Evolutionary conservation across 1,140 invertebrate species (phyloP).

Genomic region (Hermetia illucens): DNA sequence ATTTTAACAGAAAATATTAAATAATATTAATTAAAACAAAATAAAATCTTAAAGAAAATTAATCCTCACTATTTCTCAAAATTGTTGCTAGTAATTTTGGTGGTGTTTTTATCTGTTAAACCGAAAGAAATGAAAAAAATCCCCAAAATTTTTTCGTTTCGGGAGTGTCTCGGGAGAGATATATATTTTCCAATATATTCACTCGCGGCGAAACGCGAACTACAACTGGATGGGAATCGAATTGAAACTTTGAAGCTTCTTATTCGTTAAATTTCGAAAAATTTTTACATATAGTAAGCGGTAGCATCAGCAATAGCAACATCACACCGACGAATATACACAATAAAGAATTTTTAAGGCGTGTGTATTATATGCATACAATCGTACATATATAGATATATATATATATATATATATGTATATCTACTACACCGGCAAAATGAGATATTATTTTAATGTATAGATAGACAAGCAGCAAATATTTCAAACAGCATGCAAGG

Average conservation of each 20-base stretch:
- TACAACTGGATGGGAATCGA: conserved; percentile 2
- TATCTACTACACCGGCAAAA: no score
- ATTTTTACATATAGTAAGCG: background rate
- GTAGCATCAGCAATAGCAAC: background rate
- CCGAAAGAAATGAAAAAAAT: background rate
- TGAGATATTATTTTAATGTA: no score
- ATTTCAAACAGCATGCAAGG: no score
- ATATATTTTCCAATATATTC: background rate
- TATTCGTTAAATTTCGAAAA: background rate
- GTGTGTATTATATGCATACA: no score
- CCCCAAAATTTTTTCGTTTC: background rate
- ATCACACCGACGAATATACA: background rate
- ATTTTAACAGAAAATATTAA: conserved; percentile 1
- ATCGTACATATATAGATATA: no score
- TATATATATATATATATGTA: no score
- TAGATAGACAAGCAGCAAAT: no score
- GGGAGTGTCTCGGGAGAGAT: background rate
- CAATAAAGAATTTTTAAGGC: background rate
- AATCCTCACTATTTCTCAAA: background rate
- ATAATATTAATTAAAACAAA: background rate
- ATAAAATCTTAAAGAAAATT: background rate
- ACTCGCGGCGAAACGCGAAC: conserved; percentile 6
- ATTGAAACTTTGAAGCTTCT: background rate
- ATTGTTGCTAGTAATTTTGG: background rate
- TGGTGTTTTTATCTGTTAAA: background rate